phyloP scores from a whole-genome alignment of 2,888 invertebrate species.

The Ormyrus thymus region DNA sequence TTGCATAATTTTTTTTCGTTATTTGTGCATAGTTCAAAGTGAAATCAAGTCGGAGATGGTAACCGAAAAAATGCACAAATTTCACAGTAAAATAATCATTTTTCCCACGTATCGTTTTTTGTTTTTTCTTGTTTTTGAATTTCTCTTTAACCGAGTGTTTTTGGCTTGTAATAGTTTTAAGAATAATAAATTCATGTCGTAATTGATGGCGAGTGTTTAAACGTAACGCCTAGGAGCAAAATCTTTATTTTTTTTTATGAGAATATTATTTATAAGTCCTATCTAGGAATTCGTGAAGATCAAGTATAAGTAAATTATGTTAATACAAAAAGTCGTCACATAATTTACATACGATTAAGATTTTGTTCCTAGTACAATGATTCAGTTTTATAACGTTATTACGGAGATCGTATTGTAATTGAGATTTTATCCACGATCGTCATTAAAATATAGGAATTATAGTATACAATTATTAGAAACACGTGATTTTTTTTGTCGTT shows the following conservation, averaged over 20 bases:
- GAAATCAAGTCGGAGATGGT: slow-evolving; percentile 33
- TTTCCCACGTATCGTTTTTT: not conserved
- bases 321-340: not conserved
- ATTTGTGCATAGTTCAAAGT: slow-evolving; percentile 51
- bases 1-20: slow-evolving; percentile 8
- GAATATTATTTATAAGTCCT: slow-evolving; percentile 19
- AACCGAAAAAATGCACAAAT: slow-evolving; percentile 50
- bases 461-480: slow-evolving; percentile 57
- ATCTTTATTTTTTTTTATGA: slow-evolving; percentile 10
- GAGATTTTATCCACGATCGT: slow-evolving; percentile 47
- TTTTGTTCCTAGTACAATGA: slow-evolving; percentile 35
- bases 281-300: not conserved
- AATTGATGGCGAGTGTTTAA: slow-evolving; percentile 29
- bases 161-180: slow-evolving; percentile 7
- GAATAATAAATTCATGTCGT: slow-evolving; percentile 19
- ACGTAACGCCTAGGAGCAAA: slow-evolving; percentile 29
- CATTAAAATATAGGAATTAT: slow-evolving; percentile 58
- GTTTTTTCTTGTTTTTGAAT: slow-evolving; percentile 1
- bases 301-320: slow-evolving; percentile 8
- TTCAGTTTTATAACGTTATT: slow-evolving; percentile 12
- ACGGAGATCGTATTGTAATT: slow-evolving; percentile 37
- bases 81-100: slow-evolving; percentile 20
- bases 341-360: slow-evolving; percentile 14
- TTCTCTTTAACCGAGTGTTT: not conserved
- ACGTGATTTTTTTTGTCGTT: slow-evolving; percentile 47